Conservation (phyloP, 1,140 invertebrate genomes). For the Maniola jurtina region DNA sequence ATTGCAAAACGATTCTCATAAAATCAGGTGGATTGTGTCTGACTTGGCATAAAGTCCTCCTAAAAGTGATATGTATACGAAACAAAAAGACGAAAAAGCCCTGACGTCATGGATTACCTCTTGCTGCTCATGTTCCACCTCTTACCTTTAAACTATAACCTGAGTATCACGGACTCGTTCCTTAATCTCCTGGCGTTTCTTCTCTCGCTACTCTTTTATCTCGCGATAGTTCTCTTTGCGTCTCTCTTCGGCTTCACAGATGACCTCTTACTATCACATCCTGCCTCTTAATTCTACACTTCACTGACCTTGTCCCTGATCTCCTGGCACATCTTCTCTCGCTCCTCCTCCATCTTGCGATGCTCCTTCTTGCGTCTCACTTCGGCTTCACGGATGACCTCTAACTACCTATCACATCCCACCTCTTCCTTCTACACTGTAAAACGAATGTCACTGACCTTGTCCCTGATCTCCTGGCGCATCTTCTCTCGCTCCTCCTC, state of each 20-base stretch:
- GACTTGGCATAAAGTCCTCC: too few relatives aligned
- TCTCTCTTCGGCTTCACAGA: constrained; percentile 95
- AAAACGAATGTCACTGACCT: constrained; percentile 81
- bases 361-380: constrained; percentile 97
- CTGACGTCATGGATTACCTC: constrained; percentile 96
- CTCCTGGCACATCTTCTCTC: constrained; percentile 98
- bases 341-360: constrained; percentile 98
- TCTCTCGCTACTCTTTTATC: constrained; percentile 98
- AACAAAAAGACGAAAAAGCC: too few relatives aligned
- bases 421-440: constrained; percentile 90
- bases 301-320: constrained; percentile 95
- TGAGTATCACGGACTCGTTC: constrained; percentile 90
- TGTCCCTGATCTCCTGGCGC: constrained; percentile 98
- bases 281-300: constrained; percentile 96
- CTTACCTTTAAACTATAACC: too few relatives aligned
- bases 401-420: constrained; percentile 93
- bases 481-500: constrained; percentile 98
- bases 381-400: constrained; percentile 95
- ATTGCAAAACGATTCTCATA: too few relatives aligned
- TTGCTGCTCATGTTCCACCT: constrained; percentile 95
- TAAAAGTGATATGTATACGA: too few relatives aligned
- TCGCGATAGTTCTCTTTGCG: constrained; percentile 98
- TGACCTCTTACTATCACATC: constrained; percentile 95
- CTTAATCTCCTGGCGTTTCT: constrained; percentile 98
- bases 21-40: too few relatives aligned